Conservation (phyloP, 2,888 invertebrate genomes). For the Lasioglossum figueresi region DNA sequence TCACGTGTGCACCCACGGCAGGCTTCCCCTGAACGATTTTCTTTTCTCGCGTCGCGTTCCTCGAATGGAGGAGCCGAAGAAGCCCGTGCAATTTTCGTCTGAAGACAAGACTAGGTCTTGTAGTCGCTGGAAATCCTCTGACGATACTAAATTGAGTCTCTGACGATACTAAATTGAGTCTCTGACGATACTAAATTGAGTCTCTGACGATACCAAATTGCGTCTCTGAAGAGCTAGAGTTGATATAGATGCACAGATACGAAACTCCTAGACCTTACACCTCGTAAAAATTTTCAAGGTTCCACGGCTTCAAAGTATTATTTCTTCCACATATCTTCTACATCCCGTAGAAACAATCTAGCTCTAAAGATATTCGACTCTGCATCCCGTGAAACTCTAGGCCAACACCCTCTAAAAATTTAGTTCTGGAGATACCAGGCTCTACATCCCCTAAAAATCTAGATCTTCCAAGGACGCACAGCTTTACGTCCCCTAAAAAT, state of each 20-base stretch:
- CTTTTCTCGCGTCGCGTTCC: not conserved
- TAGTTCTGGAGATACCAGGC: not conserved
- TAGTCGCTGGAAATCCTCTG: not conserved
- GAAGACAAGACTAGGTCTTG: not conserved
- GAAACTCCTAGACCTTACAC: not conserved
- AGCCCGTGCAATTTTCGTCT: not conserved
- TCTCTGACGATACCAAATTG: not conserved
- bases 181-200: not conserved
- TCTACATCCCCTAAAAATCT: too few relatives aligned
- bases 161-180: not conserved
- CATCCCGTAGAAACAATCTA: too few relatives aligned
- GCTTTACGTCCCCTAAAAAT: too few relatives aligned
- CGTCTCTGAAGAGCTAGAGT: not conserved
- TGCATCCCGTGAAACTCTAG: too few relatives aligned
- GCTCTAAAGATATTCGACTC: too few relatives aligned
- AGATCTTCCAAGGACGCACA: too few relatives aligned
- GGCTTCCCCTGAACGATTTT: not conserved
- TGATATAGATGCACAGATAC: not conserved
- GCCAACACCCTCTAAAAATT: not conserved
- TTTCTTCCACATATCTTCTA: not conserved
- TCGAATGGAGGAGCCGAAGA: not conserved
- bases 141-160: not conserved
- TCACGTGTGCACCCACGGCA: conserved; percentile 48
- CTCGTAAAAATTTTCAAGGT: not conserved
- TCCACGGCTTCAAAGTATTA: not conserved